phyloP scores from a whole-genome alignment of 2,888 invertebrate genomes.

The Gymnocheta viridis region DNA sequence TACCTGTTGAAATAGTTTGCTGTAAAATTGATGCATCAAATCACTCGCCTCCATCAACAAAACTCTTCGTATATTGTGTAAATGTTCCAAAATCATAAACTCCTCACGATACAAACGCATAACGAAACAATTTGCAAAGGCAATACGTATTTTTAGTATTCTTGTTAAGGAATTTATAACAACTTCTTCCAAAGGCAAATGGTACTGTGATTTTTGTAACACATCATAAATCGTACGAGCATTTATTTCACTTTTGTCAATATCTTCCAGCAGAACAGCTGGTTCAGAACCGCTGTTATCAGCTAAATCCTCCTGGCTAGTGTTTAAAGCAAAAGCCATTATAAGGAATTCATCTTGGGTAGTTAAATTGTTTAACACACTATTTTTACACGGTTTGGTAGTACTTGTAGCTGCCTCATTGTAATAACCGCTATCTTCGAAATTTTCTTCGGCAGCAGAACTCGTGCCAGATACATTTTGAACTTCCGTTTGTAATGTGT shows the following conservation, averaged over 20 bases:
- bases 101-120: conserved; percentile 83
- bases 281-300: background rate
- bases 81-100: conserved; percentile 82
- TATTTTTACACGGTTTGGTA: background rate
- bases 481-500: conserved; percentile 66
- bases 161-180: conserved; percentile 80
- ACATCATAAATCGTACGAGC: conserved; percentile 61
- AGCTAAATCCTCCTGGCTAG: conserved; percentile 47
- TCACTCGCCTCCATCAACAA: conserved; percentile 84
- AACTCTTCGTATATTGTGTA: conserved; percentile 83
- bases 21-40: conserved; percentile 83
- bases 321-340: conserved; percentile 75
- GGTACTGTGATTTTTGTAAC: conserved; percentile 52
- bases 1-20: conserved; percentile 82
- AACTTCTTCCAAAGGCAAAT: conserved; percentile 82
- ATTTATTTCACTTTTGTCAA: conserved; percentile 30
- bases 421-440: conserved; percentile 53
- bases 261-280: background rate
- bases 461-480: conserved; percentile 21
- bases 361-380: conserved; percentile 70
- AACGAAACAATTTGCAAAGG: conserved; percentile 82
- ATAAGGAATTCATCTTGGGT: conserved; percentile 75
- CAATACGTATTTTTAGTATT: conserved; percentile 81
- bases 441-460: background rate
- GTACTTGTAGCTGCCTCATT: conserved; percentile 48